Percentiles rank a stretch among this genome's conserved stretches.
phyloP scores from a whole-genome alignment of 1,140 invertebrate genomes.

The Drosophila nebulosa region DNA sequence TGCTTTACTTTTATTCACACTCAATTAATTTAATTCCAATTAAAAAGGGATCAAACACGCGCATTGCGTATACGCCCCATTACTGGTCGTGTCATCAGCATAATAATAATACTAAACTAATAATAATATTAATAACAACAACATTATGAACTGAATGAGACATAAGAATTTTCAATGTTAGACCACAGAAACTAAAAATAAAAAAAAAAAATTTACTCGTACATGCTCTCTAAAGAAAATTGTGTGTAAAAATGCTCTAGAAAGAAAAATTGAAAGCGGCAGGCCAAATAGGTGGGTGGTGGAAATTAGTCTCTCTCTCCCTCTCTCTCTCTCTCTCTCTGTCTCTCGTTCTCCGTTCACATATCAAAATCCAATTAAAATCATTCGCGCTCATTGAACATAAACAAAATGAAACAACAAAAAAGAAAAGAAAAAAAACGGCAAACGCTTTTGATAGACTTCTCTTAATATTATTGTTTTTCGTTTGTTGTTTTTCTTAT shows the following conservation, averaged over 20 bases:
- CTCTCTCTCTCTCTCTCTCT: background rate
- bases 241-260: conserved; percentile 47
- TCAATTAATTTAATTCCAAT: conserved; percentile 20
- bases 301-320: background rate
- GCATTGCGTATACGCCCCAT: conserved; percentile 50
- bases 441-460: conserved; percentile 31
- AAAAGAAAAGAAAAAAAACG: background rate
- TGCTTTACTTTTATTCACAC: background rate
- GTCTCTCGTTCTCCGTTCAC: background rate
- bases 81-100: conserved; percentile 36
- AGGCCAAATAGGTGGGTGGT: conserved; percentile 33
- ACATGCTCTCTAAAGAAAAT: background rate
- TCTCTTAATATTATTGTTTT: conserved; percentile 18
- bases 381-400: conserved; percentile 53
- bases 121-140: conserved; percentile 47
- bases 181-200: conserved; percentile 63
- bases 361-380: conserved; percentile 77
- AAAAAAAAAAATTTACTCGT: conserved; percentile 44
- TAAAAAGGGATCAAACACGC: conserved; percentile 1
- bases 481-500: conserved; percentile 34
- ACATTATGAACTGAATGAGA: conserved; percentile 57
- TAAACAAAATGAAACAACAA: conserved; percentile 52
- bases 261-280: conserved; percentile 49
- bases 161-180: conserved; percentile 60
- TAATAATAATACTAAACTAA: conserved; percentile 24